phyloP scores from a whole-genome alignment of 2,888 invertebrate species.

The Eupithecia subumbrata region DNA sequence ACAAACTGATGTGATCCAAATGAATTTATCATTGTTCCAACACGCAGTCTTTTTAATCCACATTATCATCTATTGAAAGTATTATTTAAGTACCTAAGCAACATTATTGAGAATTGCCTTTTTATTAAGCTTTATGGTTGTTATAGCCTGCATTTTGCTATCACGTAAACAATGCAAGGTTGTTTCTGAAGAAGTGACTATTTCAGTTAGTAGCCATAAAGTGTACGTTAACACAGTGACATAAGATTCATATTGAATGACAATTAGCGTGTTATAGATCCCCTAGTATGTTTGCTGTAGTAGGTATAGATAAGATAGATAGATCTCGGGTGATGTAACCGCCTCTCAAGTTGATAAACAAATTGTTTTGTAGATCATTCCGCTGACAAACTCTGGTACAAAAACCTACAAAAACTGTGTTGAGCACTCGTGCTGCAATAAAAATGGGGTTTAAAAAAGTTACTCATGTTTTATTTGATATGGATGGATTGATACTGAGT shows the following conservation, averaged over 20 bases:
- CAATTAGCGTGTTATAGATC: conserved; percentile 24
- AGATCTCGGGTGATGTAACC: conserved; percentile 43
- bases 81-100: neutral
- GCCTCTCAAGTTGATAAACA: conserved; percentile 13
- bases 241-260: conserved; percentile 11
- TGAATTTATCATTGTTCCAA: neutral
- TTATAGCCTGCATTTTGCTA: neutral
- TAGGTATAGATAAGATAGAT: conserved; percentile 46
- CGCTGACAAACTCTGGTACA: neutral
- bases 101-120: neutral
- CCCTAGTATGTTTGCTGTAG: conserved; percentile 14
- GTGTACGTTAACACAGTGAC: neutral
- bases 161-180: neutral
- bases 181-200: neutral
- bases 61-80: neutral
- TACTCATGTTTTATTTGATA: conserved; percentile 76
- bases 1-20: neutral
- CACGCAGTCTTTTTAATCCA: neutral
- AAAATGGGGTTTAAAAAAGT: conserved; percentile 60
- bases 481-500: conserved; percentile 77
- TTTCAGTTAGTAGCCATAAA: neutral
- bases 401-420: conserved; percentile 23
- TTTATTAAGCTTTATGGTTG: neutral
- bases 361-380: conserved; percentile 11
- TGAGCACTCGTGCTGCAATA: conserved; percentile 39